Percentiles rank a stretch among this genome's conserved stretches.
phyloP scores from a whole-genome alignment of 2,113 vertebrate genomes.

The Camelus bactrianus region DNA sequence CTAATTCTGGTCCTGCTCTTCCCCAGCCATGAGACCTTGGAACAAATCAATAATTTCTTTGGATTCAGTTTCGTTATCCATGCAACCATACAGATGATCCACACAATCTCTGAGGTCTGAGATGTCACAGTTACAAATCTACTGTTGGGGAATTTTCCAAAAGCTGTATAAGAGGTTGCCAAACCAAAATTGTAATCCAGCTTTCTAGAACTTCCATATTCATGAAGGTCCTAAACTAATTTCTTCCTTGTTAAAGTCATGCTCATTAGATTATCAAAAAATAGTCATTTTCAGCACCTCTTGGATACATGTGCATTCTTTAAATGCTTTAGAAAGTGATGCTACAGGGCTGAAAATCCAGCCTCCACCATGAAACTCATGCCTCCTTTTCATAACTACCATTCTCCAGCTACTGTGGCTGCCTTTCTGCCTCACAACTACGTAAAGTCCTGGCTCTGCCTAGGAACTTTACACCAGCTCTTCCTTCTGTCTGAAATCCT shows the following conservation, averaged over 20 bases:
- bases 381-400: not conserved
- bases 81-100: not conserved
- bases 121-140: not conserved
- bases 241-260: not conserved
- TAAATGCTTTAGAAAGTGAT: not conserved
- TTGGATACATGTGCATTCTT: not conserved
- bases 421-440: not conserved
- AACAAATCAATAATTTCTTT: not conserved
- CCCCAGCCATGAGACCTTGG: not conserved
- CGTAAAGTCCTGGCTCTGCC: not conserved
- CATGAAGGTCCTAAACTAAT: not conserved
- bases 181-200: not conserved
- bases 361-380: not conserved
- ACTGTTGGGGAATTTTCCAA: not conserved
- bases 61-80: not conserved
- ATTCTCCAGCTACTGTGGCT: not conserved
- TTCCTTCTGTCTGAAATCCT: not conserved
- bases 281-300: not conserved
- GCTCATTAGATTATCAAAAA: not conserved
- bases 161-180: not conserved
- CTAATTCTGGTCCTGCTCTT: not conserved
- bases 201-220: not conserved
- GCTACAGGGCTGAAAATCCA: not conserved
- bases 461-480: not conserved
- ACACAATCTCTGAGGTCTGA: not conserved